phyloP scores from a whole-genome alignment of 2,113 vertebrate species.

The Eudyptes chrysolophus region DNA sequence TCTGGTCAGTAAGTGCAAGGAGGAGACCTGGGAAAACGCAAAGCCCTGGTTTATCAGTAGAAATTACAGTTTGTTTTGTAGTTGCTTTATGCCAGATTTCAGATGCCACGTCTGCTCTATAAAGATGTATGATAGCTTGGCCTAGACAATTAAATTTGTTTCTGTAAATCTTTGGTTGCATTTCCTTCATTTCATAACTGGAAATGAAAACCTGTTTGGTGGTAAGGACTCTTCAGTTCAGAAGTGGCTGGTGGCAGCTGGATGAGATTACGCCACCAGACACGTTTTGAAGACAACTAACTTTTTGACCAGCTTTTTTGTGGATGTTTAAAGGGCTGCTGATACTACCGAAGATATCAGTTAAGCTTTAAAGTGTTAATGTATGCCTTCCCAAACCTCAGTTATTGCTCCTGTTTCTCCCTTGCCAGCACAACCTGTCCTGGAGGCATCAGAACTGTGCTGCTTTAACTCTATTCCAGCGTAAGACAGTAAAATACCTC shows the following conservation, averaged over 20 bases:
- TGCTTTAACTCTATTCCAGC: background rate
- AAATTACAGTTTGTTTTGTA: background rate
- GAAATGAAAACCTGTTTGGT: background rate
- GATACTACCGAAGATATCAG: background rate
- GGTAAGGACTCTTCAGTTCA: background rate
- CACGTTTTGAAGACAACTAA: background rate
- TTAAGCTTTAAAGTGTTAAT: background rate
- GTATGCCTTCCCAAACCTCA: background rate
- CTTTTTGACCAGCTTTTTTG: background rate
- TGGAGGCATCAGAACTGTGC: background rate
- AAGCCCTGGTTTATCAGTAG: background rate
- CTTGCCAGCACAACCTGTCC: background rate
- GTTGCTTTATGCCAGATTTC: background rate
- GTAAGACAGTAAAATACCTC: background rate
- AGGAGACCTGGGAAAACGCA: background rate
- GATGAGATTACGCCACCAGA: background rate
- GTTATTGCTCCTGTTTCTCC: background rate
- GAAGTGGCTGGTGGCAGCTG: background rate
- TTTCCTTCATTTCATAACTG: background rate
- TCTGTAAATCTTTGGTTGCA: background rate
- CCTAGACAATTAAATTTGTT: background rate
- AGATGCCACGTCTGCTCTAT: background rate
- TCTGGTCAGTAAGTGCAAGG: background rate
- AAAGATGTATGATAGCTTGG: background rate
- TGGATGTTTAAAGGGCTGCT: background rate